Evolutionary conservation across 2,113 vertebrate species (phyloP).

Genomic region (Labeo catla): DNA sequence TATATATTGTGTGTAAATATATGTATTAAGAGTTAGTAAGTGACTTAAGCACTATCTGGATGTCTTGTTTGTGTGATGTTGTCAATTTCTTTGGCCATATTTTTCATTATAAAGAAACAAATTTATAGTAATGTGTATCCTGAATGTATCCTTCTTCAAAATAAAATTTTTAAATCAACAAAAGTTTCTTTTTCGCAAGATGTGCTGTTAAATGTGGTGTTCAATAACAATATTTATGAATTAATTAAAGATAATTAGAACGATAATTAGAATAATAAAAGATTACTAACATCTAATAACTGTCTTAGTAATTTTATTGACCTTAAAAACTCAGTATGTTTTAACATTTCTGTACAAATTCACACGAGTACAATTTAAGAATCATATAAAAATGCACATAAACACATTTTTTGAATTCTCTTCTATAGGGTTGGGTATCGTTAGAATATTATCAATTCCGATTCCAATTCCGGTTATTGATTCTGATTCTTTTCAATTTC

Average conservation of each 20-base stretch:
- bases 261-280: too few species aligned
- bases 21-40: neutral
- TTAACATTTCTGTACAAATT: neutral
- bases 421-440: too few species aligned
- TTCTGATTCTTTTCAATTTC: too few species aligned
- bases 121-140: neutral
- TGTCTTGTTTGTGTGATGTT: conserved; percentile 11
- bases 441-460: too few species aligned
- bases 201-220: neutral
- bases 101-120: neutral
- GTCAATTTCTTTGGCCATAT: neutral
- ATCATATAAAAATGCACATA: too few species aligned
- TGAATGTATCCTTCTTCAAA: neutral
- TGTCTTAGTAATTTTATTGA: neutral
- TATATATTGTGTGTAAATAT: conserved; percentile 17
- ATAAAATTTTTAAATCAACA: conserved; percentile 9
- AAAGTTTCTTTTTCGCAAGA: neutral
- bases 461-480: too few species aligned
- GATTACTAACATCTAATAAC: too few species aligned
- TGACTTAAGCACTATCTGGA: neutral
- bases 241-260: too few species aligned
- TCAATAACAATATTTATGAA: neutral
- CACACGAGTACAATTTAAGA: neutral
- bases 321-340: neutral
- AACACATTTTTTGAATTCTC: too few species aligned